Evolutionary conservation across 2,888 invertebrate species (phyloP).

Genomic region (Rhingia rostrata): DNA sequence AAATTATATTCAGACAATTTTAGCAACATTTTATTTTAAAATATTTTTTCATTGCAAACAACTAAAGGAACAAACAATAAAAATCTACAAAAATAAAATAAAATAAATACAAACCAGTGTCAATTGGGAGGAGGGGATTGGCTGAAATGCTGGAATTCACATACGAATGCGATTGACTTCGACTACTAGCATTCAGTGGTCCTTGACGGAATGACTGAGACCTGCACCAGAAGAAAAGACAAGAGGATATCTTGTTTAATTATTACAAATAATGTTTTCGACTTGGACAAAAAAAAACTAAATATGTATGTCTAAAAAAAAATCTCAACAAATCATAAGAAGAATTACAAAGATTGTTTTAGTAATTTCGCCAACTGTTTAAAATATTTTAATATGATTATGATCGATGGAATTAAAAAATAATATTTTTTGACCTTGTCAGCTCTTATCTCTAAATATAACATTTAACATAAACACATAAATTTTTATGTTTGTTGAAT

Average conservation of each 20-base stretch:
- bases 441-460: no score
- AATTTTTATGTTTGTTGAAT: background rate
- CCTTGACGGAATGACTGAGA: slow-evolving; percentile 96
- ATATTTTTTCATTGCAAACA: slow-evolving; percentile 32
- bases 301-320: background rate
- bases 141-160: slow-evolving; percentile 95
- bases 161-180: slow-evolving; percentile 86
- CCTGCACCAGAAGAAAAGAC: slow-evolving; percentile 87
- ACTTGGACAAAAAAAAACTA: slow-evolving; percentile 20
- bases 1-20: slow-evolving; percentile 31
- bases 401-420: no score
- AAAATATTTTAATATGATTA: no score
- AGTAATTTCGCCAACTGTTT: no score
- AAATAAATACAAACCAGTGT: slow-evolving; percentile 86
- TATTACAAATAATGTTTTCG: slow-evolving; percentile 62
- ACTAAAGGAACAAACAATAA: slow-evolving; percentile 76
- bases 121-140: slow-evolving; percentile 96
- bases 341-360: background rate
- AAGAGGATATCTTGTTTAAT: slow-evolving; percentile 83
- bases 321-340: background rate
- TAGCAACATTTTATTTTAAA: background rate
- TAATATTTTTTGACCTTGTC: no score
- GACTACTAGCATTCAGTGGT: slow-evolving; percentile 84
- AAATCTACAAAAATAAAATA: slow-evolving; percentile 55
- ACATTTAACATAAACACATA: background rate